phyloP scores from a whole-genome alignment of 2,113 vertebrate species.

The western clawed frog (Xenopus tropicalis) region DNA sequence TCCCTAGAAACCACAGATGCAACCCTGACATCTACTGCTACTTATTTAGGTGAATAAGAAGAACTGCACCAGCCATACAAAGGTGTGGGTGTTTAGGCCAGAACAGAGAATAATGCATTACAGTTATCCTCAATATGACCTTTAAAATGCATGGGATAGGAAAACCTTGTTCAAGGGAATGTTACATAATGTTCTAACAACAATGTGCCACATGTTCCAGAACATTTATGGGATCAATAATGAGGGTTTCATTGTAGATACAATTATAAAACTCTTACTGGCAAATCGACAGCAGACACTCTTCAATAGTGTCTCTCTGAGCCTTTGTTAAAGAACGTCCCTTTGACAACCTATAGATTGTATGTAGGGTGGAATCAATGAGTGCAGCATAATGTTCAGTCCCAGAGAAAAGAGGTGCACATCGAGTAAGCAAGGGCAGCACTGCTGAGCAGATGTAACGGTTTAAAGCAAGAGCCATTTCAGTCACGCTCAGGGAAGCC shows the following conservation, averaged over 20 bases:
- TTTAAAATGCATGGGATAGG: too few species aligned
- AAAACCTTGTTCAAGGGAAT: too few species aligned
- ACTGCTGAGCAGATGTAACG: conserved; percentile 91
- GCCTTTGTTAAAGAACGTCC: conserved; percentile 95
- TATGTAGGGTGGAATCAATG: conserved; percentile 91
- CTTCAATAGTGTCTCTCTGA: conserved; percentile 94
- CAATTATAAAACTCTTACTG: conserved; percentile 63
- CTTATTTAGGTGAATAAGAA: conserved; percentile 9
- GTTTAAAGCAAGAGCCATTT: conserved; percentile 91
- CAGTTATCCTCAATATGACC: background rate
- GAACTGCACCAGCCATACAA: background rate
- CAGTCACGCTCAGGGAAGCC: conserved; percentile 90
- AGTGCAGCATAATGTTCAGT: conserved; percentile 87
- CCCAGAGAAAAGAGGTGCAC: conserved; percentile 88
- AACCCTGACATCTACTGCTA: conserved; percentile 16
- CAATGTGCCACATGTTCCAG: too few species aligned
- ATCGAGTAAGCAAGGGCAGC: conserved; percentile 89
- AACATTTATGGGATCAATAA: too few species aligned
- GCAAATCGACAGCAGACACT: conserved; percentile 91
- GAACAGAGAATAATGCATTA: background rate
- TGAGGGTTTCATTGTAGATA: too few species aligned
- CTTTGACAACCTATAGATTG: conserved; percentile 93
- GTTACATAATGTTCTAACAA: too few species aligned
- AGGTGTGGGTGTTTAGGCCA: conserved; percentile 6
- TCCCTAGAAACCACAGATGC: conserved; percentile 2